phyloP scores from a whole-genome alignment of 2,888 invertebrate species.

The Cabera pusaria region DNA sequence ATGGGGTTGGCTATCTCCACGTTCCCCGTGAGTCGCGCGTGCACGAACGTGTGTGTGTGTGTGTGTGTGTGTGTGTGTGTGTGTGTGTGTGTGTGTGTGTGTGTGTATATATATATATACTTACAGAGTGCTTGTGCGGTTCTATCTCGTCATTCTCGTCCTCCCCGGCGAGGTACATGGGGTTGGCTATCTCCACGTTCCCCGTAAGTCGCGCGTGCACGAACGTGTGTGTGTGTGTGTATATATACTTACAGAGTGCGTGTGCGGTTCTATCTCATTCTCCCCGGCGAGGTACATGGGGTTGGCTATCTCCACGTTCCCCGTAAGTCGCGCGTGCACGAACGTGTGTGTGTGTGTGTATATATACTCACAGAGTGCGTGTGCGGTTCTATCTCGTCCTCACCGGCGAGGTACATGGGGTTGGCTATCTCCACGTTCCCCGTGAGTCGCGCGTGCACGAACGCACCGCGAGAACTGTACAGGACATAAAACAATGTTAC shows the following conservation, averaged over 20 bases:
- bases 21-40: conserved; percentile 91
- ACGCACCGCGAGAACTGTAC: no score
- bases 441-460: conserved; percentile 90
- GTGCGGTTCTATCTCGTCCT: conserved; percentile 75
- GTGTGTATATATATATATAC: conserved; percentile 25
- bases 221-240: conserved; percentile 27
- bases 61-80: no score
- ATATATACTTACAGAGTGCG: conserved; percentile 23
- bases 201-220: conserved; percentile 91
- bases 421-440: conserved; percentile 94
- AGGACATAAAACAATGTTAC: no score
- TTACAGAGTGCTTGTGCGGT: conserved; percentile 29
- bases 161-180: conserved; percentile 91
- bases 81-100: conserved; percentile 20
- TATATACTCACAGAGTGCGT: conserved; percentile 21
- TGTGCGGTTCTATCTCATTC: conserved; percentile 69
- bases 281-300: conserved; percentile 92
- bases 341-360: conserved; percentile 68
- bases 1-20: conserved; percentile 94
- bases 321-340: conserved; percentile 90
- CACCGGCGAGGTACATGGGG: conserved; percentile 92
- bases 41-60: no score
- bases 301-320: conserved; percentile 93
- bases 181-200: conserved; percentile 93
- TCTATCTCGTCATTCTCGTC: conserved; percentile 82